phyloP scores from a whole-genome alignment of 2,797 vertebrate species.

The Gobio occitaniae region DNA sequence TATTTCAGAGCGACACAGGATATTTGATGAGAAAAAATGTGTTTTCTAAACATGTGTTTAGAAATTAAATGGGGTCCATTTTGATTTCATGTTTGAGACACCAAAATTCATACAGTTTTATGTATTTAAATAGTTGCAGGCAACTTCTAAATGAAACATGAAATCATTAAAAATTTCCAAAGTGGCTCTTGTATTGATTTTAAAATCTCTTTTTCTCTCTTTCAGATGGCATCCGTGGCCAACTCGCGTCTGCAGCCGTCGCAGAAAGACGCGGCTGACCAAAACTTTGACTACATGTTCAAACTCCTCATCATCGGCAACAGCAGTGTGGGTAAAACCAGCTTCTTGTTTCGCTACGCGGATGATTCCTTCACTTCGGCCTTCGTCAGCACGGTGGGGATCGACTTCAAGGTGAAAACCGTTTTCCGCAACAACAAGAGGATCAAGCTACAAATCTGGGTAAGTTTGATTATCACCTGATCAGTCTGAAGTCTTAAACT shows the following conservation, averaged over 20 bases:
- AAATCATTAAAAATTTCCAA: not conserved
- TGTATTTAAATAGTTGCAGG: not conserved
- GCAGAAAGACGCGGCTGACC: slow-evolving; percentile 87
- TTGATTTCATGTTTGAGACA: not conserved
- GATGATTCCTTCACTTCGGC: slow-evolving; percentile 84
- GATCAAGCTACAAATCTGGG: slow-evolving; percentile 87
- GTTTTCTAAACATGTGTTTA: not conserved
- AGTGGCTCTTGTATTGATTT: not conserved
- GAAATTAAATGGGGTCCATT: not conserved
- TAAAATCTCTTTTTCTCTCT: not conserved
- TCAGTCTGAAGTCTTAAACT: not conserved
- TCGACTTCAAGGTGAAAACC: slow-evolving; percentile 87
- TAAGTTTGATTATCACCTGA: slow-evolving; percentile 64
- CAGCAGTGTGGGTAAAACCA: slow-evolving; percentile 85
- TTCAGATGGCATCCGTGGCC: slow-evolving; percentile 84
- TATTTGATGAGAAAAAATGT: not conserved
- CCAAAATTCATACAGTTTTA: not conserved
- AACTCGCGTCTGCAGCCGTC: slow-evolving; percentile 79
- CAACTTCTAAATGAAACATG: not conserved
- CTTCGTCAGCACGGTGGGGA: slow-evolving; percentile 85
- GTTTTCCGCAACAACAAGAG: slow-evolving; percentile 84
- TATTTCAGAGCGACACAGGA: not conserved
- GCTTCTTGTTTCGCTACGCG: slow-evolving; percentile 83
- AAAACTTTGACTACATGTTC: slow-evolving; percentile 88
- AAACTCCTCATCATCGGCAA: slow-evolving; percentile 84